Base-by-base conservation (phyloP, 2,888 invertebrate genomes). In the Loripinus fragilis region DNA sequence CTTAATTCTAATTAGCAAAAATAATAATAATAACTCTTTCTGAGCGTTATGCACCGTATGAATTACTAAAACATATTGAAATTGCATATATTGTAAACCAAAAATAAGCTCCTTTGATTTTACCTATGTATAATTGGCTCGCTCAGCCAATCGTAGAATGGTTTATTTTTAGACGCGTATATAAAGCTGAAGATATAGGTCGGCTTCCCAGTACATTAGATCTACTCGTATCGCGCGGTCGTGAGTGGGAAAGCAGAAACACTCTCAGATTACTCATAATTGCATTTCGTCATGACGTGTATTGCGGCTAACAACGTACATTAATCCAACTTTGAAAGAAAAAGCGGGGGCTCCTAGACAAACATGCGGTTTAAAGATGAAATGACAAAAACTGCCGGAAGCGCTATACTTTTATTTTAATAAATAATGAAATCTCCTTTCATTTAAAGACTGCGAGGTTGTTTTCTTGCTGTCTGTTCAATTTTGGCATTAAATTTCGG, bases 11-110 rank as follows among this genome's bases (percentile, higher is more conserved):
- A 60, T 33, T 33, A 33, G 60, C 60, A 60, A 60, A 60, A 60
- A 60, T 60, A 60, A 33, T 60, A 60, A 33, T 23, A 33, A 33
- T n/a, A n/a, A n/a, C n/a, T n/a, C 25, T 25, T 7, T 25, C 7
- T 17, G 8, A 33, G 30, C 60, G 60, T 33, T 60, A 33, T 52
- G 69, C 69, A 75, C 74, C 64, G 60, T 50, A 64, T 69, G 81
- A 69, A 72, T 50, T 55, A 71, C 78, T 75, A 75, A 74, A 69
- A 81, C 72, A 81, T 70, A 78, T 78, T 81, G 81, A 78, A 67
- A 71, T 42, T 60, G 45, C 67, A 67, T 67, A 67, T 67, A 67
- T 45, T 67, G 67, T 67, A 41, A 23, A 41, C 67, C 67, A 41
- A 67, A 67, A 67, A 42, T 60, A 60, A 60, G 30, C 33, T 12